phyloP scores from a whole-genome alignment of 2,888 invertebrate genomes.

The Chrysolina americana region DNA sequence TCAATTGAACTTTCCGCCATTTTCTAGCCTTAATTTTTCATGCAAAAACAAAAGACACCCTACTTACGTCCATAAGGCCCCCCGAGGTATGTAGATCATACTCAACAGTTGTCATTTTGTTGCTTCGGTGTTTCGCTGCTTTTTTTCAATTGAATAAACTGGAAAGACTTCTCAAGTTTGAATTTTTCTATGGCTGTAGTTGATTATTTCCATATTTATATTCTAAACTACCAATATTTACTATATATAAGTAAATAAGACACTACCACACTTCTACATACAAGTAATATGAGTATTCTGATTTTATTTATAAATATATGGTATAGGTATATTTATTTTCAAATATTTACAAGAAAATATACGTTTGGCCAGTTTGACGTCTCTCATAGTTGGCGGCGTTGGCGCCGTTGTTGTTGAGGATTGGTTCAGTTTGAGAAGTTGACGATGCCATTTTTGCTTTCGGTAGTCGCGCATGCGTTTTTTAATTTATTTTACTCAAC shows the following conservation, averaged over 20 bases:
- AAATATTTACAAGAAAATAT: conserved; percentile 43
- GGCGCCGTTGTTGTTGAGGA: conserved; percentile 47
- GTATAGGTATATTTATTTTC: conserved; percentile 30
- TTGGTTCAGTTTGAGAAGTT: too few species aligned
- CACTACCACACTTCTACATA: conserved; percentile 35
- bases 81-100: conserved; percentile 86
- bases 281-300: conserved; percentile 39
- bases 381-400: conserved; percentile 50
- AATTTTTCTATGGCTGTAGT: conserved; percentile 38
- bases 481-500: too few species aligned
- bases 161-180: neutral
- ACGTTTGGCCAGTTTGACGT: conserved; percentile 44
- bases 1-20: conserved; percentile 53
- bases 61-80: conserved; percentile 89
- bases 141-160: conserved; percentile 15
- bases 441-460: conserved; percentile 39
- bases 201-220: conserved; percentile 35
- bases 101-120: conserved; percentile 75
- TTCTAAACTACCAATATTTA: conserved; percentile 35
- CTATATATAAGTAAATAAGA: conserved; percentile 33
- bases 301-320: conserved; percentile 32
- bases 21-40: conserved; percentile 52
- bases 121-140: neutral
- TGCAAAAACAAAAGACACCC: conserved; percentile 46
- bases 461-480: conserved; percentile 18